Evolutionary conservation across 2,113 vertebrate genomes (phyloP).

Genomic region (Ciconia maguari): DNA sequence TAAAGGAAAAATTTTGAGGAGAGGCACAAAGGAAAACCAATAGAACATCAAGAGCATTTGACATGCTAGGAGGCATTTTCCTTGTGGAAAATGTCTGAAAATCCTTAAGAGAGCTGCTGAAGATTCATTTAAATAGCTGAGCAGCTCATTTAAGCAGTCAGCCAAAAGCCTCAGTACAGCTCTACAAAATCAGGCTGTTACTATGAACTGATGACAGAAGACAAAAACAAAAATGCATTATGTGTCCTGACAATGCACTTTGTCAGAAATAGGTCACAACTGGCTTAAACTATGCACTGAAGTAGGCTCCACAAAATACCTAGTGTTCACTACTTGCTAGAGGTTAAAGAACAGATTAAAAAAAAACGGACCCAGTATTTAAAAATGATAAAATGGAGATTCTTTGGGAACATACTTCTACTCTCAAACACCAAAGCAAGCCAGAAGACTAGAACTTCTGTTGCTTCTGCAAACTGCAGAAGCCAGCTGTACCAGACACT

Average conservation of each 20-base stretch:
- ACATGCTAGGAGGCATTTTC: conserved; percentile 39
- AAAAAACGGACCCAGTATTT: neutral
- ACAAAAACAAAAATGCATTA: neutral
- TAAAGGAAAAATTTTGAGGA: conserved; percentile 31
- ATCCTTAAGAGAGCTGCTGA: conserved; percentile 1
- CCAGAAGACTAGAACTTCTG: neutral
- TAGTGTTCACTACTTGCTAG: neutral
- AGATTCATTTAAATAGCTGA: conserved; percentile 45
- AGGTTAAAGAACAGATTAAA: neutral
- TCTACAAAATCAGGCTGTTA: neutral
- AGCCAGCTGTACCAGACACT: neutral
- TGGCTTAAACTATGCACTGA: neutral
- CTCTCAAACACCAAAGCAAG: neutral
- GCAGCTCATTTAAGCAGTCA: conserved; percentile 23
- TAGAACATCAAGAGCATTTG: conserved; percentile 39
- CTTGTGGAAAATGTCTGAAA: conserved; percentile 36
- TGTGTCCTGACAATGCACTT: neutral
- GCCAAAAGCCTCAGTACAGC: neutral
- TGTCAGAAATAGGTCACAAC: neutral
- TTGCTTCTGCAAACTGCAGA: neutral
- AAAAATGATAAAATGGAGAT: neutral
- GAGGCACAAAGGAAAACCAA: conserved; percentile 40
- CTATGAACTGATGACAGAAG: neutral
- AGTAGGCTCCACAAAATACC: neutral
- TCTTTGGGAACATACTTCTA: neutral